Evolutionary conservation across 2,888 invertebrate species (phyloP), one percentile per base, ranked within the genome.

Genomic region (Cremastobaeus sp.): DNA sequence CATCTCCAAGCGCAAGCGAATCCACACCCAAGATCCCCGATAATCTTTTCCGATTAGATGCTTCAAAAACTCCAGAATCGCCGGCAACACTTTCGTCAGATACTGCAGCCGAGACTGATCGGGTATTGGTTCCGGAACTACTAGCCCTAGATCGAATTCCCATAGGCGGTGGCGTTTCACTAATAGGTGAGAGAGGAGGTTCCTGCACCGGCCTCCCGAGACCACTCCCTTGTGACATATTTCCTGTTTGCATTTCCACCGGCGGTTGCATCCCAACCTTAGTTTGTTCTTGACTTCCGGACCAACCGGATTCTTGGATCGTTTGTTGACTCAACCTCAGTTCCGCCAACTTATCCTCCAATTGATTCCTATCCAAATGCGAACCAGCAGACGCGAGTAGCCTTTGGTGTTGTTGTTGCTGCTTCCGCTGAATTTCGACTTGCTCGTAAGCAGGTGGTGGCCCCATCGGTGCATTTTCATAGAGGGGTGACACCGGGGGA

Each of bases 31-130:
- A 79, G 15, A 82, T 55, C 0, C 83, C 86, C 0, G 88, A 88
- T 1, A 87, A 78, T 66, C 88, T 83, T 74, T 89, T 89, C 52
- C 92, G 90, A 80, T 95, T 93, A 2, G 95, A 95, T 3, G 96
- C 96, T 85, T 96, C 96, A 83, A 96, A 96, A 14, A 96, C 96
- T 0, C 96, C 96, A 0, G 95, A 96, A 86, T 97, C 96, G 0
- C 98, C 98, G 37, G 98, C 97, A 69, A 98, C 97, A 41, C 97
- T 97, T 87, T 98, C 98, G 86, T 98, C 97, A 87, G 97, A 97
- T 12, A 97, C 97, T 28, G 98, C 97, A 32, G 98, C 97, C 14
- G 97, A 97, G 41, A 98, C 97, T 28, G 96, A 95, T 85, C 95
- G 91, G 76, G 95, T 95, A 85, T 95, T 95, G 50, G 94, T 94